Evolutionary conservation across 2,888 invertebrate genomes (phyloP).

Genomic region (Scaeva pyrastri): DNA sequence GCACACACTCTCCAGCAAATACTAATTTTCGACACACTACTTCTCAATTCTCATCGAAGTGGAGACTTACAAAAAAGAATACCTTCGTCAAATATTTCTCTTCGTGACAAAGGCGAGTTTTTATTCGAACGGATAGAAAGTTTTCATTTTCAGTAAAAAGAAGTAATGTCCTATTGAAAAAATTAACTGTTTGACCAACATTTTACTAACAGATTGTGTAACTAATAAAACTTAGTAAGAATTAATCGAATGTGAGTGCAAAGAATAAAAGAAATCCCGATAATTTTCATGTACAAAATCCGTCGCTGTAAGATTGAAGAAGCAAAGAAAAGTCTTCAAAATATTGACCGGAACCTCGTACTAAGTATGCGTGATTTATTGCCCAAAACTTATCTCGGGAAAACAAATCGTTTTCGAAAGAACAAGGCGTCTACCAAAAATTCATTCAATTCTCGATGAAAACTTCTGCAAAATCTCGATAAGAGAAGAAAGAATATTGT

Average conservation of each 20-base stretch:
- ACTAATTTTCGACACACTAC: slow-evolving; percentile 31
- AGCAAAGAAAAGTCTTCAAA: slow-evolving; percentile 47
- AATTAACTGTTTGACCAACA: slow-evolving; percentile 50
- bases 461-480: not conserved
- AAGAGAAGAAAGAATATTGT: slow-evolving; percentile 43
- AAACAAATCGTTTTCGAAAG: slow-evolving; percentile 6
- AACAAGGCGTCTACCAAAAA: slow-evolving; percentile 7
- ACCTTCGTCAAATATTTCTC: slow-evolving; percentile 75
- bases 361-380: slow-evolving; percentile 27
- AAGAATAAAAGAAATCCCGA: slow-evolving; percentile 20
- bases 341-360: slow-evolving; percentile 64
- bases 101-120: slow-evolving; percentile 75
- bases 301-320: slow-evolving; percentile 40
- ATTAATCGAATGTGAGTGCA: slow-evolving; percentile 63
- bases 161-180: slow-evolving; percentile 64
- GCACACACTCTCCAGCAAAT: slow-evolving; percentile 50
- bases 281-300: slow-evolving; percentile 30
- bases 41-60: slow-evolving; percentile 46
- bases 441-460: not conserved
- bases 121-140: slow-evolving; percentile 74
- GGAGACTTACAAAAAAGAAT: slow-evolving; percentile 60
- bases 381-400: not conserved
- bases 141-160: slow-evolving; percentile 72
- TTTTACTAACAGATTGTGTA: slow-evolving; percentile 44
- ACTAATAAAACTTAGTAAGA: slow-evolving; percentile 43